phyloP scores from a whole-genome alignment of 2,888 invertebrate genomes.

The Arge pagana region DNA sequence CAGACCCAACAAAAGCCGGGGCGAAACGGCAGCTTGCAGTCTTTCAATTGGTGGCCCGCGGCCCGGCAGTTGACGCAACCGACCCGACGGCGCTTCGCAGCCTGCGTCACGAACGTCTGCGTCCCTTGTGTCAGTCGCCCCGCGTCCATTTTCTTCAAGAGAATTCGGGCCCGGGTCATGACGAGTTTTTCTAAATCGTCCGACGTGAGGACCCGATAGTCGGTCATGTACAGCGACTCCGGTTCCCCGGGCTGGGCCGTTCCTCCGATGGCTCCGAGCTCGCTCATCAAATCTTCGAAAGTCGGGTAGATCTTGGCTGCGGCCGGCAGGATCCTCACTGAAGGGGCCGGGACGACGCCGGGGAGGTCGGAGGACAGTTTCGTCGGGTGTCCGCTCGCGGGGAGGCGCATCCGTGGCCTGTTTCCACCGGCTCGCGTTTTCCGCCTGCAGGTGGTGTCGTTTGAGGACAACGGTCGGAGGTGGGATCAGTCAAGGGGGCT shows the following conservation, averaged over 20 bases:
- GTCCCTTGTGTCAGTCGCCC: too few species aligned
- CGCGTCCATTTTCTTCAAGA: slow-evolving; percentile 10
- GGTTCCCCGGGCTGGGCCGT: too few species aligned
- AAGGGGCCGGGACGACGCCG: slow-evolving; percentile 19
- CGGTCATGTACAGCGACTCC: slow-evolving; percentile 1
- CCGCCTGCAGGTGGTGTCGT: too few species aligned
- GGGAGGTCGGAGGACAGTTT: too few species aligned
- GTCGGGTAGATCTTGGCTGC: slow-evolving; percentile 4
- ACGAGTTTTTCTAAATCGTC: slow-evolving; percentile 9
- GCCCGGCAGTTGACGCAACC: background rate
- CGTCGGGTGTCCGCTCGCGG: too few species aligned
- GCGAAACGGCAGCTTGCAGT: background rate
- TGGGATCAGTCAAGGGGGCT: too few species aligned
- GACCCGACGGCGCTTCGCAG: background rate
- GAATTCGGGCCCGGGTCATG: slow-evolving; percentile 9
- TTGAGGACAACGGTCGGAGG: too few species aligned
- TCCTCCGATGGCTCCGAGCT: slow-evolving; percentile 7
- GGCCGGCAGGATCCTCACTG: slow-evolving; percentile 12
- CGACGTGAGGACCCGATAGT: slow-evolving; percentile 15
- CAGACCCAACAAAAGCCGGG: slow-evolving; percentile 1
- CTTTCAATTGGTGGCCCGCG: background rate
- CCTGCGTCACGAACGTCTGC: background rate
- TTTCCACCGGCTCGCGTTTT: too few species aligned
- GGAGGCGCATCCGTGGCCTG: too few species aligned
- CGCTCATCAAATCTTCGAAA: background rate